A percentile compares a stretch with the other conserved stretches of the same genome.
phyloP scores from a whole-genome alignment of 2,797 vertebrate genomes.

The Phoeniculus purpureus region DNA sequence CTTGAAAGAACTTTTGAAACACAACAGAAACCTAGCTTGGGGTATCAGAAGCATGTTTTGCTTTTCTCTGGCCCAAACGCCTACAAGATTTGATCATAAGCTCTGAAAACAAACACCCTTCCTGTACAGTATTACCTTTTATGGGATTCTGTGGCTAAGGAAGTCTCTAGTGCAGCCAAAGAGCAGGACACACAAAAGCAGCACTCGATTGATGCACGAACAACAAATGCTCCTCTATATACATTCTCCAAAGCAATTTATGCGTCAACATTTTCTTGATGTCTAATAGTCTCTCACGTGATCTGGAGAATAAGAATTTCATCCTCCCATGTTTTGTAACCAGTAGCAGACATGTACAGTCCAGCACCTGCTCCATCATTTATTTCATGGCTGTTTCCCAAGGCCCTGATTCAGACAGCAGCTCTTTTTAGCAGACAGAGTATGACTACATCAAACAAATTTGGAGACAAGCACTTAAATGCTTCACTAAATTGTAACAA shows the following conservation, averaged over 20 bases:
- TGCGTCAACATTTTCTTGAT: not conserved
- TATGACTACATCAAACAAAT: slow-evolving; percentile 38
- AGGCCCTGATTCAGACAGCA: not conserved
- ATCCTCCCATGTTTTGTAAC: not conserved
- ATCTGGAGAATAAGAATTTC: not conserved
- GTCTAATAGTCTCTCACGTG: not conserved
- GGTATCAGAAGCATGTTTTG: not conserved
- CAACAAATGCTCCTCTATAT: not conserved
- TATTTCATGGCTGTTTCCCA: not conserved
- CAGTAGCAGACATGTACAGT: not conserved
- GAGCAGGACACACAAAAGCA: slow-evolving; percentile 15
- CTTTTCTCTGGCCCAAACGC: not conserved
- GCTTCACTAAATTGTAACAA: slow-evolving; percentile 5
- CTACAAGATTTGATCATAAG: not conserved
- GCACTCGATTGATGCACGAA: not conserved
- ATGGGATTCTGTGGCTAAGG: not conserved
- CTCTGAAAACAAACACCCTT: slow-evolving; percentile 17
- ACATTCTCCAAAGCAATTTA: not conserved
- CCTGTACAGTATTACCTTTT: not conserved
- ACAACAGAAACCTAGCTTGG: not conserved
- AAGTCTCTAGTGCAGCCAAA: not conserved
- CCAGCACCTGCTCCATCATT: not conserved
- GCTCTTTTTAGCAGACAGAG: not conserved
- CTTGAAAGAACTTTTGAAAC: not conserved
- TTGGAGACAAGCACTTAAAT: not conserved